phyloP scores from a whole-genome alignment of 1,140 invertebrate species.

The Sesamia nonagrioides region DNA sequence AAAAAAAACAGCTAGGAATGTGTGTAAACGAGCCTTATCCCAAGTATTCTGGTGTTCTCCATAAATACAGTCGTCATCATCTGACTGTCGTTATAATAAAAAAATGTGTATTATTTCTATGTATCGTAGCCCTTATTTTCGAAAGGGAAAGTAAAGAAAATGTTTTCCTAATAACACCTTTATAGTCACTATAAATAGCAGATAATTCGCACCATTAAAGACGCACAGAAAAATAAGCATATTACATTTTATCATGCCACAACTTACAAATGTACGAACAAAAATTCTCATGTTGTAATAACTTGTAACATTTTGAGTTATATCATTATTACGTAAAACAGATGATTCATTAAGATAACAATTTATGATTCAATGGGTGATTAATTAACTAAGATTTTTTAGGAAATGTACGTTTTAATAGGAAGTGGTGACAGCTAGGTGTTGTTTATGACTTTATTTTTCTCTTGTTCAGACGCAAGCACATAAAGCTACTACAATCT shows the following conservation, averaged over 20 bases:
- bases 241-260: background rate
- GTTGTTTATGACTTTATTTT: background rate
- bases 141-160: background rate
- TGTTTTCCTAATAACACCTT: background rate
- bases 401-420: slow-evolving; percentile 2
- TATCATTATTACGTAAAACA: slow-evolving; percentile 21
- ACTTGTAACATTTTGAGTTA: slow-evolving; percentile 5
- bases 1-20: no score
- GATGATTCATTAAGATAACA: slow-evolving; percentile 43
- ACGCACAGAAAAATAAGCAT: background rate
- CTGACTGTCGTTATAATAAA: no score
- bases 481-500: no score
- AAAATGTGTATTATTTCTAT: no score
- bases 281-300: slow-evolving; percentile 32
- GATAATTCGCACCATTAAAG: background rate
- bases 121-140: no score
- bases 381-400: slow-evolving; percentile 35
- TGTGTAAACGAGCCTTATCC: no score
- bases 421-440: background rate
- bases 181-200: background rate
- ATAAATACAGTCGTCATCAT: no score
- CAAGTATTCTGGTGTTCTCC: no score
- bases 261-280: slow-evolving; percentile 4
- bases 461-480: no score
- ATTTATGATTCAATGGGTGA: slow-evolving; percentile 50